Conservation (phyloP, 2,888 invertebrate genomes). For the Mechanitis mazaeus region DNA sequence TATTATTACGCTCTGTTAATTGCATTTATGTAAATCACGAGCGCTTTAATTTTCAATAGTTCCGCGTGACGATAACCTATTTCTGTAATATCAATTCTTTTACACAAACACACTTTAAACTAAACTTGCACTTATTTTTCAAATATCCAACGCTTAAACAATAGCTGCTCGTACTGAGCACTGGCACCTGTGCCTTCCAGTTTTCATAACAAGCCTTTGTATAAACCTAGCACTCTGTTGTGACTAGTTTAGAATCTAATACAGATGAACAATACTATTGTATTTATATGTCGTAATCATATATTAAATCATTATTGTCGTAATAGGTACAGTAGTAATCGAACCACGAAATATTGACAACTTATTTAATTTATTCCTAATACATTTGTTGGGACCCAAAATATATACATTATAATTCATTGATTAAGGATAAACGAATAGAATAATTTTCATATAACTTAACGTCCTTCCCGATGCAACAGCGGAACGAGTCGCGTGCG, state of each 20-base stretch:
- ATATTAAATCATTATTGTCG: not conserved
- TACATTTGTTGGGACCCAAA: slow-evolving; percentile 11
- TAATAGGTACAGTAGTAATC: not conserved
- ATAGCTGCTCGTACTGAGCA: slow-evolving; percentile 18
- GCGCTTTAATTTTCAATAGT: slow-evolving; percentile 15
- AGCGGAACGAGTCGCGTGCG: slow-evolving; percentile 57
- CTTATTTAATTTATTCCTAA: slow-evolving; percentile 6
- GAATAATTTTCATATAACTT: slow-evolving; percentile 54
- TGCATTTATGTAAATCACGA: slow-evolving; percentile 12
- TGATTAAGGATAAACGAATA: slow-evolving; percentile 26
- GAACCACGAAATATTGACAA: not conserved
- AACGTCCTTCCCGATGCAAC: slow-evolving; percentile 47
- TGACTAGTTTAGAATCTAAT: slow-evolving; percentile 21
- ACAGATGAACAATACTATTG: slow-evolving; percentile 23
- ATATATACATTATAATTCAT: slow-evolving; percentile 12
- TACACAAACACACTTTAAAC: no score
- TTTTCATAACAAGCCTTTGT: slow-evolving; percentile 30
- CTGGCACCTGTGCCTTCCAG: slow-evolving; percentile 22
- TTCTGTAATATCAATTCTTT: no score
- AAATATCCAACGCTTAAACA: slow-evolving; percentile 21
- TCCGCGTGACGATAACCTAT: not conserved
- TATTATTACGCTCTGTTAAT: slow-evolving; percentile 26
- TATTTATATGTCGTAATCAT: slow-evolving; percentile 17
- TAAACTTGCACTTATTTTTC: slow-evolving; percentile 8
- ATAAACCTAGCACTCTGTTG: slow-evolving; percentile 15